Conservation (phyloP, 2,888 invertebrate species). For the Abscondita cerata region DNA sequence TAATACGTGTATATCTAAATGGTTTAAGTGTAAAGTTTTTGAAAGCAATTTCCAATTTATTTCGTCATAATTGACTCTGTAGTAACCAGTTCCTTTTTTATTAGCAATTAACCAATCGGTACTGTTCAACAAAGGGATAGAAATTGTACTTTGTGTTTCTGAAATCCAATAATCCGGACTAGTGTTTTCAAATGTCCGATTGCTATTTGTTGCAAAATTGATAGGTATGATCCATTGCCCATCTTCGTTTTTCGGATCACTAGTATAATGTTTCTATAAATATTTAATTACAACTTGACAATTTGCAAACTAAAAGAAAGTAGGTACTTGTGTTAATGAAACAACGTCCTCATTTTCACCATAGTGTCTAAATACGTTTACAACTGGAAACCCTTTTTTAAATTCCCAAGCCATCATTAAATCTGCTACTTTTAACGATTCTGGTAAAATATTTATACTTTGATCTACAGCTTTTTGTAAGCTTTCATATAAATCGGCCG, state of each 20-base stretch:
- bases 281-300: no score
- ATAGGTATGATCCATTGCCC: not conserved
- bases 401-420: not conserved
- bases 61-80: slow-evolving; percentile 79
- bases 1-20: slow-evolving; percentile 61
- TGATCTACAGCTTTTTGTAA: no score
- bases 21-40: slow-evolving; percentile 57
- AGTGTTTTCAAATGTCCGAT: not conserved
- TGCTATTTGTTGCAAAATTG: not conserved
- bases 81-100: slow-evolving; percentile 68
- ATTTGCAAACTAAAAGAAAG: no score
- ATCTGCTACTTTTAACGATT: not conserved
- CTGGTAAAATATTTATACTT: no score
- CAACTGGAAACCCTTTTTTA: not conserved
- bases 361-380: not conserved
- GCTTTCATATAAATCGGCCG: no score
- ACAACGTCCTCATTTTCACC: not conserved
- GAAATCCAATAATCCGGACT: not conserved
- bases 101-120: slow-evolving; percentile 61
- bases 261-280: slow-evolving; percentile 57
- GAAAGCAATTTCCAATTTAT: slow-evolving; percentile 75
- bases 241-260: not conserved
- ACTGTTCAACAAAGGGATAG: not conserved
- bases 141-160: not conserved
- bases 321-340: not conserved